These are phyloP conservation scores for Callopanchax toddi DNA, from an alignment of 2,113 vertebrate species.

Conservation along the genomic window DNA sequence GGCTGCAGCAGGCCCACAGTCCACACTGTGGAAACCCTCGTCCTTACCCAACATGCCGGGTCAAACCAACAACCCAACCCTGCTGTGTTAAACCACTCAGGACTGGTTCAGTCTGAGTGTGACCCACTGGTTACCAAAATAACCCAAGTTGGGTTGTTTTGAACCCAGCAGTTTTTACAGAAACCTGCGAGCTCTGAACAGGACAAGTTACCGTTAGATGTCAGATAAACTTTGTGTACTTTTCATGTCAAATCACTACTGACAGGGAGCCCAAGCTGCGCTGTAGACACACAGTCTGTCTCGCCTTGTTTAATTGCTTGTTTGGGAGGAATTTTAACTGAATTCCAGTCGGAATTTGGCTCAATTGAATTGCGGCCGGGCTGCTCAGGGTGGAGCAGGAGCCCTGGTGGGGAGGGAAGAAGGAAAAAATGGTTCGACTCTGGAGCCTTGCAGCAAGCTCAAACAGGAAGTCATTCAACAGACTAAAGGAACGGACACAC, in stretches of 20 bases:
- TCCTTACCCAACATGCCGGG: too few species aligned
- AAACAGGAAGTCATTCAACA: conserved; percentile 72
- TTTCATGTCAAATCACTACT: background rate
- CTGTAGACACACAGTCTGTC: conserved; percentile 49
- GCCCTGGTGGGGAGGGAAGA: background rate
- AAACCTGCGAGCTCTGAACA: background rate
- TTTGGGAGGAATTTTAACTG: conserved; percentile 65
- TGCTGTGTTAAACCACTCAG: too few species aligned
- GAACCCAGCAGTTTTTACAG: too few species aligned
- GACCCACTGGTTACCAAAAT: too few species aligned
- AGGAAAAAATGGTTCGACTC: conserved; percentile 46
- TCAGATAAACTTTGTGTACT: background rate
- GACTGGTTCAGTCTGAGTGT: too few species aligned
- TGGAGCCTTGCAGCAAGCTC: conserved; percentile 64
- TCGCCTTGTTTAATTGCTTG: conserved; percentile 53
- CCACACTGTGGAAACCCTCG: too few species aligned
- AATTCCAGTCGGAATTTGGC: conserved; percentile 59
- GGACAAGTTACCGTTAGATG: background rate
- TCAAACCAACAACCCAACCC: too few species aligned
- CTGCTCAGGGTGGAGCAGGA: conserved; percentile 41
- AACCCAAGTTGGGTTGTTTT: too few species aligned
- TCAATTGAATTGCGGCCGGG: conserved; percentile 61
- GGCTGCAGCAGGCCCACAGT: too few species aligned
- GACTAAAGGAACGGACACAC: conserved; percentile 38
- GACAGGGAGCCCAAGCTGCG: background rate